Evolutionary conservation across 1,140 invertebrate species (phyloP), one percentile per base, ranked within the genome.

Genomic region (Brachionus plicatilis): DNA sequence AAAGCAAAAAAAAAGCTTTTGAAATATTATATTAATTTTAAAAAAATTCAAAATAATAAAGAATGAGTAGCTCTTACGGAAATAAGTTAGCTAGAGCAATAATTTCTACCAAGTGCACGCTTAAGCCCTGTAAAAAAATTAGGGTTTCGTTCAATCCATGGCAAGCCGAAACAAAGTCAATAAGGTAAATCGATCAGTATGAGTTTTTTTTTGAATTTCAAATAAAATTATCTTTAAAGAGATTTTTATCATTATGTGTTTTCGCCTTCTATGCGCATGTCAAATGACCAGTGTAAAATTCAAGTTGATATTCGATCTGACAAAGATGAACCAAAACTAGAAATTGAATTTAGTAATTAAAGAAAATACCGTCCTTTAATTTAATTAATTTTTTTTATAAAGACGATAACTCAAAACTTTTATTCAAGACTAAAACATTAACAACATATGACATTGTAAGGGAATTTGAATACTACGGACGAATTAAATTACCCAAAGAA

Each of bases 51-150:
- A 27, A 33, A 33, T 7, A 68, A 41, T 20, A 7, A n/a, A 72
- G 24, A 65, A 80, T 80, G 76, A 80, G 76, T 56, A 82, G 79
- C 33, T 82, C 79, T 20, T 82, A 82, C 27, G 79, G 79, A 33
- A 82, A 82, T 45, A 82, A 82, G n/a, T 56, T 82, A 14, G 79
- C 79, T 8, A 60, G 79, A 68, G 79, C 79, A 11, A 60, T 82
- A 27, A 82, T 82, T 11, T 65, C 53, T 14, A 82, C 79, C 6
- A 27, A 43, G 11, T 60, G 79, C 29, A 82, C 33, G n/a, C 33
- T 82, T 27, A 82, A 82, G 24, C 17, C 79, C 6, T 82, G 79
- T 37, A 82, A 82, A 65, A 82, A 47, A 12, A 82, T 82, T 8
- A 82, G 65, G 47, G 20, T 82, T 20, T 65, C 79, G 6, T 82